phyloP scores from a whole-genome alignment of 2,888 invertebrate genomes.

The Rhabditophanes sp. region DNA sequence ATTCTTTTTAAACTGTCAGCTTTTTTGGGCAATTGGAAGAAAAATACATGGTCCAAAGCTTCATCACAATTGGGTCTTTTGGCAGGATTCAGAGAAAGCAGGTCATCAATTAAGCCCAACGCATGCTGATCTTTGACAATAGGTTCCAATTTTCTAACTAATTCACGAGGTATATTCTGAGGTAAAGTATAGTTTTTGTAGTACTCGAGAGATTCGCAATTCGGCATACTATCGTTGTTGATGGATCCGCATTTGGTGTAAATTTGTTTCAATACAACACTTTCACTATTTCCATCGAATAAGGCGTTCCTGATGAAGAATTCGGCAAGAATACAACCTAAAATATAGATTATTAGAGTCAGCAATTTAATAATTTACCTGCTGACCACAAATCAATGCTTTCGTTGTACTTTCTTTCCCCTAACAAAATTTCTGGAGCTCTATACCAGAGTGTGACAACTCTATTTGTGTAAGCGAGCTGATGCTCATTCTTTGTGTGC shows the following conservation, averaged over 20 bases:
- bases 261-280: too few species aligned
- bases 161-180: conserved; percentile 9
- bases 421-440: conserved; percentile 46
- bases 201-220: too few species aligned
- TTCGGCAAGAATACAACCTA: too few species aligned
- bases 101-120: conserved; percentile 75
- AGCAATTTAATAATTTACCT: too few species aligned
- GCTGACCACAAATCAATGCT: conserved; percentile 81
- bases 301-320: too few species aligned
- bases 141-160: conserved; percentile 6
- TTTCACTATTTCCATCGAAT: too few species aligned
- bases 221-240: too few species aligned
- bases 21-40: conserved; percentile 55
- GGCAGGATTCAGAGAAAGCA: conserved; percentile 75
- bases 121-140: conserved; percentile 52
- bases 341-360: too few species aligned
- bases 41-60: conserved; percentile 79
- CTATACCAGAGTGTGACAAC: conserved; percentile 93
- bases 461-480: conserved; percentile 68
- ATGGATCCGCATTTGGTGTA: too few species aligned
- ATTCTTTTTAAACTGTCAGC: not conserved
- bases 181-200: too few species aligned
- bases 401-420: conserved; percentile 70
- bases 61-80: conserved; percentile 74
- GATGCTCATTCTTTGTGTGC: conserved; percentile 9